phyloP scores from a whole-genome alignment of 35 echinoderm and acorn worm species.

The Acanthaster planci region DNA sequence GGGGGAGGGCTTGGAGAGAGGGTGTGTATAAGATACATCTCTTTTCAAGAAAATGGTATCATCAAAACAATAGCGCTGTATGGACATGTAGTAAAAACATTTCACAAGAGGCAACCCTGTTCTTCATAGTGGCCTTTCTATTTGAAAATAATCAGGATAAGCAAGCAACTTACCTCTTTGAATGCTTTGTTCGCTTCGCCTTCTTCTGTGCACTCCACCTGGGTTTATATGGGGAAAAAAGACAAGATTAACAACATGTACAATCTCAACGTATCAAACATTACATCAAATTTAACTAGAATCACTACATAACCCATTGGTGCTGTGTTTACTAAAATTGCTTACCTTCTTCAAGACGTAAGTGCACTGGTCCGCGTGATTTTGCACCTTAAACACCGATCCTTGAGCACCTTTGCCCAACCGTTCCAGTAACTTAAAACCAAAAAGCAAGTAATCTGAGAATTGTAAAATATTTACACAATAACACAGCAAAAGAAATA shows the following conservation, averaged over 20 bases:
- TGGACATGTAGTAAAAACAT: no score
- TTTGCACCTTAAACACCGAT: constrained; percentile 82
- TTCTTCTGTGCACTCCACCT: constrained; percentile 98
- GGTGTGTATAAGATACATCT: no score
- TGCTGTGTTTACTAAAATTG: background rate
- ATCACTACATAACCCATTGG: background rate
- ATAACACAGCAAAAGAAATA: no score
- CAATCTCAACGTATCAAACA: background rate
- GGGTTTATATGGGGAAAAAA: background rate
- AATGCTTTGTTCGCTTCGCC: constrained; percentile 91
- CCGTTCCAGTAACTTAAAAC: constrained; percentile 83
- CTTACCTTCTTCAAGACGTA: constrained; percentile 96
- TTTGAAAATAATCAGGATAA: no score
- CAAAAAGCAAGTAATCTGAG: constrained; percentile 8
- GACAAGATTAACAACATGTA: background rate
- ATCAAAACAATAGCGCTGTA: no score
- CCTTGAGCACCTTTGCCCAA: constrained; percentile 98
- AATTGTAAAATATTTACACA: background rate
- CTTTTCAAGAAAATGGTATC: no score
- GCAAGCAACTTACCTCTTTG: constrained; percentile 77
- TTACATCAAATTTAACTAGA: background rate
- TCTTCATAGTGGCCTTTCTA: no score
- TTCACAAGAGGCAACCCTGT: no score
- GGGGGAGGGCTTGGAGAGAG: no score
- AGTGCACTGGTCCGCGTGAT: constrained; percentile 37